phyloP scores from a whole-genome alignment of 2,888 invertebrate genomes.

The Nomada fabriciana region DNA sequence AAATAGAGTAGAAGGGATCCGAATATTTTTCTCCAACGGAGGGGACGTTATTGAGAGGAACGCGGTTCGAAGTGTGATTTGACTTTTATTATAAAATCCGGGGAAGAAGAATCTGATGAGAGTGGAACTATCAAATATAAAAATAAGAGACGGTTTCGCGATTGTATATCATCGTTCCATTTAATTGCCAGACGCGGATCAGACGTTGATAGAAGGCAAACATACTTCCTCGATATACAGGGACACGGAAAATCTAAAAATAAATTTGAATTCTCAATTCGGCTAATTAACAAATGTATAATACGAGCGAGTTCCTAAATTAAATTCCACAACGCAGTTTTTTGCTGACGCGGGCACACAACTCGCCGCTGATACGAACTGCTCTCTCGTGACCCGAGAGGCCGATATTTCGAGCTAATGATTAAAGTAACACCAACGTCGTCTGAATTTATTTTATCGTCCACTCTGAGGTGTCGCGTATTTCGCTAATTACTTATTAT shows the following conservation, averaged over 20 bases:
- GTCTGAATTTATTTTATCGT: conserved; percentile 38
- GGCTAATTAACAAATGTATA: conserved; percentile 26
- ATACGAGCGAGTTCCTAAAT: conserved; percentile 27
- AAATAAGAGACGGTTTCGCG: neutral
- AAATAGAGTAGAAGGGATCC: no score
- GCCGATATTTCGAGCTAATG: conserved; percentile 40
- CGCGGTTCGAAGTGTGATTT: conserved; percentile 14
- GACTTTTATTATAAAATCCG: neutral
- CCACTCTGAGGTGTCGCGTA: neutral
- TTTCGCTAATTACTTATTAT: conserved; percentile 33
- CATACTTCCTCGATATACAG: neutral
- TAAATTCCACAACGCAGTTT: conserved; percentile 20
- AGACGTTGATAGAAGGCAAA: neutral
- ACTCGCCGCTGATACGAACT: neutral
- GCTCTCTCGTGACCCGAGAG: conserved; percentile 20
- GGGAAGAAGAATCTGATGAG: neutral
- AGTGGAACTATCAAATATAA: no score
- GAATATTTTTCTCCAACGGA: neutral
- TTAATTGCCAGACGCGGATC: neutral
- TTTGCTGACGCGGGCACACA: conserved; percentile 4
- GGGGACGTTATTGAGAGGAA: conserved; percentile 26
- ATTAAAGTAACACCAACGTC: conserved; percentile 30
- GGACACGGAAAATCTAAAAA: conserved; percentile 6
- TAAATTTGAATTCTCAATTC: conserved; percentile 12
- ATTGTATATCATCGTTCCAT: conserved; percentile 2